phyloP scores from a whole-genome alignment of 2,113 vertebrate species.

The Megatriorchis doriae region DNA sequence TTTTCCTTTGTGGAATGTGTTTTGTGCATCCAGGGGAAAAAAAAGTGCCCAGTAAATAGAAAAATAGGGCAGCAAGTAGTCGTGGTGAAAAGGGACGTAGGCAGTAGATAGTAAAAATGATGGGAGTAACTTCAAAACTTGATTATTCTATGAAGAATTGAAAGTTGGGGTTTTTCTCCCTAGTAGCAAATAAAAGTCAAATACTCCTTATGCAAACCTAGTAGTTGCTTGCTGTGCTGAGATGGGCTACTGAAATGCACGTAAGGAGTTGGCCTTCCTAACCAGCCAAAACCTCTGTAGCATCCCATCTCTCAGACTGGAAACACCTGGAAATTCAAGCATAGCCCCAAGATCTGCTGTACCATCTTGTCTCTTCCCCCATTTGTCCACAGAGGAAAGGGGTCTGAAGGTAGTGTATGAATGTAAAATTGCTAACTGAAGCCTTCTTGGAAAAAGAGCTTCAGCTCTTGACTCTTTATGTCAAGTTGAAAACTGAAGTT shows the following conservation, averaged over 20 bases:
- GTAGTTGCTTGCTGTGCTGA: neutral
- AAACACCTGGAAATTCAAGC: neutral
- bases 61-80: neutral
- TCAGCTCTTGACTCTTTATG: neutral
- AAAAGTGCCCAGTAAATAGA: neutral
- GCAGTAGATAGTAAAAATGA: neutral
- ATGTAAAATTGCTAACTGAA: neutral
- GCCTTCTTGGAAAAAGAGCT: neutral
- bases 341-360: neutral
- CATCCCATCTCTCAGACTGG: neutral
- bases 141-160: neutral
- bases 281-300: neutral
- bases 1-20: neutral
- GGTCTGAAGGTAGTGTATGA: neutral
- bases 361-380: neutral
- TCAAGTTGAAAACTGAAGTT: neutral
- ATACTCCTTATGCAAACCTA: neutral
- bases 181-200: neutral
- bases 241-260: neutral
- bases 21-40: neutral
- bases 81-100: neutral
- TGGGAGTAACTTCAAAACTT: neutral
- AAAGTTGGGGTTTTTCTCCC: neutral
- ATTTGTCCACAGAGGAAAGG: neutral
- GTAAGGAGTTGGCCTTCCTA: neutral